Percentiles rank a stretch among this genome's conserved stretches.
These are phyloP conservation scores for Gymnosoma rotundatum DNA, from an alignment of 2,888 invertebrate genomes.

Conservation along the genomic window DNA sequence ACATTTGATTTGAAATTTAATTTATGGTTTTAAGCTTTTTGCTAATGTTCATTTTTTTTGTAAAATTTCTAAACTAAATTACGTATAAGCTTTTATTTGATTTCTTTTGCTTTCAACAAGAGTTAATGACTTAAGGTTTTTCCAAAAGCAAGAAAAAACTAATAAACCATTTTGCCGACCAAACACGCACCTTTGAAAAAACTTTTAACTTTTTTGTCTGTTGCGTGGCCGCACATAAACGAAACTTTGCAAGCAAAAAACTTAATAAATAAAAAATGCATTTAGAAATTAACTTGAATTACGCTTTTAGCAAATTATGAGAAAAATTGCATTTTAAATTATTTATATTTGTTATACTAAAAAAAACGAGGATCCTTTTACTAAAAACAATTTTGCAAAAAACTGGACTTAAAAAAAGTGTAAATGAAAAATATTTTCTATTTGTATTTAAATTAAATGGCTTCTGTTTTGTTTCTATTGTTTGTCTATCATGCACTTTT, in stretches of 20 bases:
- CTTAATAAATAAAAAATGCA: no score
- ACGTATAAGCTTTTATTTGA: not conserved
- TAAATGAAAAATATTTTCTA: slow-evolving; percentile 16
- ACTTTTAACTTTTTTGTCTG: slow-evolving; percentile 25
- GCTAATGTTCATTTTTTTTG: not conserved
- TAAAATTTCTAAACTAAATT: not conserved
- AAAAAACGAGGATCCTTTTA: not conserved
- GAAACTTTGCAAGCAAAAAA: not conserved
- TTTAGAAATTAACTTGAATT: no score
- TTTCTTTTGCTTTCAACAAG: not conserved
- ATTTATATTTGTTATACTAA: not conserved
- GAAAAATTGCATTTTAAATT: no score
- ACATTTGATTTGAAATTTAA: no score
- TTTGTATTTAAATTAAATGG: slow-evolving; percentile 40
- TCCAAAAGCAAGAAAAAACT: not conserved
- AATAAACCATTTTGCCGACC: not conserved
- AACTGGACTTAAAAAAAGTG: slow-evolving; percentile 25
- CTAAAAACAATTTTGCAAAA: not conserved
- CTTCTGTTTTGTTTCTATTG: not conserved
- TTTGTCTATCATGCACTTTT: slow-evolving; percentile 16
- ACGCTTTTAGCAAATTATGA: no score
- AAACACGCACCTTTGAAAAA: slow-evolving; percentile 41
- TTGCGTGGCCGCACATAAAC: slow-evolving; percentile 36
- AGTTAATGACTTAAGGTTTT: slow-evolving; percentile 31
- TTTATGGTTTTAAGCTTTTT: not conserved